These are phyloP conservation scores for Drosophila orosa DNA, from an alignment of 1,140 invertebrate genomes.

Conservation along the genomic window DNA sequence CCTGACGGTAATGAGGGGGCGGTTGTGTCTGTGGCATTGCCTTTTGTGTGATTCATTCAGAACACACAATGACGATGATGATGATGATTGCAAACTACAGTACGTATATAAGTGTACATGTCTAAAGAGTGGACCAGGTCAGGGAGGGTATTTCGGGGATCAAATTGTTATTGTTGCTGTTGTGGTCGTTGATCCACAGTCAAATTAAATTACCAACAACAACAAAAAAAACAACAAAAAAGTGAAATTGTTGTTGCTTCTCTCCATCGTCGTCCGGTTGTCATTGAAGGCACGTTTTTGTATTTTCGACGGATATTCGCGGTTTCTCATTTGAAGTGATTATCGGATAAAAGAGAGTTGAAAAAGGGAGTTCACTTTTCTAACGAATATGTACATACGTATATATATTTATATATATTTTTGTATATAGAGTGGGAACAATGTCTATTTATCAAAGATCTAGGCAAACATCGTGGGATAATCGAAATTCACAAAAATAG, in stretches of 20 bases:
- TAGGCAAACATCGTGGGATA: constrained; percentile 27
- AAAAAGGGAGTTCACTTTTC: too few relatives aligned
- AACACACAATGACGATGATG: constrained; percentile 59
- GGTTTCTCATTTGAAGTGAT: constrained; percentile 57
- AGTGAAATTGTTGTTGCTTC: constrained; percentile 74
- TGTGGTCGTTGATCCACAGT: constrained; percentile 70
- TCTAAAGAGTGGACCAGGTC: constrained; percentile 11
- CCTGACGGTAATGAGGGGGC: constrained; percentile 3
- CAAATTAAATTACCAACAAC: constrained; percentile 75
- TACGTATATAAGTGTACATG: not conserved
- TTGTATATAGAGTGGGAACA: constrained; percentile 5
- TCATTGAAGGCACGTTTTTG: constrained; percentile 55
- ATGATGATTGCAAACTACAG: constrained; percentile 56
- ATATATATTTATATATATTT: not conserved
- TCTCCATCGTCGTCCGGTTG: constrained; percentile 64
- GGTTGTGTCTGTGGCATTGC: constrained; percentile 35
- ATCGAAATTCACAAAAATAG: constrained; percentile 3
- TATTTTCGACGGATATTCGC: constrained; percentile 71
- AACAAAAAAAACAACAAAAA: constrained; percentile 38
- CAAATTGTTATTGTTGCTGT: constrained; percentile 24
- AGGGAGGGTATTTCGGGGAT: constrained; percentile 4
- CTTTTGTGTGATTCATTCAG: constrained; percentile 76
- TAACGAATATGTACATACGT: too few relatives aligned
- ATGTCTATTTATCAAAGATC: constrained; percentile 16
- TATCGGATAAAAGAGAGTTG: constrained; percentile 10